A percentile compares a stretch with the other conserved stretches of the same genome.
phyloP scores from a whole-genome alignment of 2,113 vertebrate species.

The Pachyramphus minor region DNA sequence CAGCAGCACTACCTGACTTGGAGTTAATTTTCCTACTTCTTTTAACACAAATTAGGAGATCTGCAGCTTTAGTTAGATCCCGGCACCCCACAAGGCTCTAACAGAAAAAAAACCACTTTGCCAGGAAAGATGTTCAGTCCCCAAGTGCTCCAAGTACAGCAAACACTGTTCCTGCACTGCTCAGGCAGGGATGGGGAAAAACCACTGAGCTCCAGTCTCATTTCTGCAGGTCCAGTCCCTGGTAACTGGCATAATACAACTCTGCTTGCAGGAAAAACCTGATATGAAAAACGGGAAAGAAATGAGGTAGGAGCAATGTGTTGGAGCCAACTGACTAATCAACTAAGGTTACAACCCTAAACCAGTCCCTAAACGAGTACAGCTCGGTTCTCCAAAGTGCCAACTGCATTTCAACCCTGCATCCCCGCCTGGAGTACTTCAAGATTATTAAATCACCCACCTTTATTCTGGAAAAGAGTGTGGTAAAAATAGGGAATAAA shows the following conservation, averaged over 20 bases:
- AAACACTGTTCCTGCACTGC: not conserved
- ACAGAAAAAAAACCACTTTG: not conserved
- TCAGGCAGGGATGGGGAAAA: not conserved
- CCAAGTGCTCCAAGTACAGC: not conserved
- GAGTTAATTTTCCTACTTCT: not conserved
- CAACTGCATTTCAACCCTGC: not conserved
- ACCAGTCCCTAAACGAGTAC: not conserved
- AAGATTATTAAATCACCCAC: not conserved
- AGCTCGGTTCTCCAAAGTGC: not conserved
- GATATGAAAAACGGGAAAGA: not conserved
- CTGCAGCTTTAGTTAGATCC: not conserved
- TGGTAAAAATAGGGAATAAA: conserved; percentile 31
- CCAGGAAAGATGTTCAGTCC: not conserved
- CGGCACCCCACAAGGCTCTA: not conserved
- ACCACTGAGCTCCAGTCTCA: not conserved
- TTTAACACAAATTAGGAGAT: not conserved
- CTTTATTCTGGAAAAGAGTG: not conserved
- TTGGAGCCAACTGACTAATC: not conserved
- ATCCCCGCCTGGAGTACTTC: not conserved
- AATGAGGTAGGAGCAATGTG: not conserved
- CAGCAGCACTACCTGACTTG: not conserved
- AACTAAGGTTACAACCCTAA: not conserved
- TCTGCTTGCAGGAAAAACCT: not conserved
- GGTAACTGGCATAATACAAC: not conserved
- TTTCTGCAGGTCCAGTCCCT: not conserved